Conservation (phyloP, 2,113 vertebrate species). For the Alligator sinensis region DNA sequence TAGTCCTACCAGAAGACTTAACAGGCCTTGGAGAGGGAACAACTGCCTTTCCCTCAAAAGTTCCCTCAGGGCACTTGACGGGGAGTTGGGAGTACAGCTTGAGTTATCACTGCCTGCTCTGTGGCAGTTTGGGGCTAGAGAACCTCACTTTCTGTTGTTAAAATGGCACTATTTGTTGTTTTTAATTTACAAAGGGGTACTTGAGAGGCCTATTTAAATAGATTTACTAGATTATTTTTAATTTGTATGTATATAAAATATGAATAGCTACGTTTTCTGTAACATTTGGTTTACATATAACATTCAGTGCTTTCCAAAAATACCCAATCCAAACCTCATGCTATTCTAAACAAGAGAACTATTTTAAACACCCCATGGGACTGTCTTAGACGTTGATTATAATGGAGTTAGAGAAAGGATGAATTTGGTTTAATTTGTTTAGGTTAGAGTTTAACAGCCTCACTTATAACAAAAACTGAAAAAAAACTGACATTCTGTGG, state of each 20-base stretch:
- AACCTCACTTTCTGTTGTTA: not conserved
- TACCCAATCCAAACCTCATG: not conserved
- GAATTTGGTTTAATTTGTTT: not conserved
- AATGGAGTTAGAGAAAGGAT: not conserved
- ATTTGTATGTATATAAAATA: not conserved
- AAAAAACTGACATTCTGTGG: not conserved
- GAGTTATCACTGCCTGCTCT: not conserved
- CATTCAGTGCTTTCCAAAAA: not conserved
- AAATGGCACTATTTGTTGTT: not conserved
- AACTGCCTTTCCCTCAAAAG: not conserved
- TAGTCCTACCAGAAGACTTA: not conserved
- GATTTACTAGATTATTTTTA: not conserved
- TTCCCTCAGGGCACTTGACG: not conserved
- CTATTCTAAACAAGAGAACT: not conserved
- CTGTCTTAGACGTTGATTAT: not conserved
- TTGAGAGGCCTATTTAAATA: not conserved
- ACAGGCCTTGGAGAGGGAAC: not conserved
- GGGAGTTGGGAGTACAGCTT: not conserved
- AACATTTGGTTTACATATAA: not conserved
- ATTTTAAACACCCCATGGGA: not conserved
- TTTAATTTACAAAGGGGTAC: not conserved
- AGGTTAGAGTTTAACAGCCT: not conserved
- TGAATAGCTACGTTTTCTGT: not conserved
- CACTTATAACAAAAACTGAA: not conserved
- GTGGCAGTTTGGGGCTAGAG: not conserved